A percentile compares a stretch with the other conserved stretches of the same genome.
Evolutionary conservation across 2,888 invertebrate species (phyloP).

Genomic region (Apamea sordens): DNA sequence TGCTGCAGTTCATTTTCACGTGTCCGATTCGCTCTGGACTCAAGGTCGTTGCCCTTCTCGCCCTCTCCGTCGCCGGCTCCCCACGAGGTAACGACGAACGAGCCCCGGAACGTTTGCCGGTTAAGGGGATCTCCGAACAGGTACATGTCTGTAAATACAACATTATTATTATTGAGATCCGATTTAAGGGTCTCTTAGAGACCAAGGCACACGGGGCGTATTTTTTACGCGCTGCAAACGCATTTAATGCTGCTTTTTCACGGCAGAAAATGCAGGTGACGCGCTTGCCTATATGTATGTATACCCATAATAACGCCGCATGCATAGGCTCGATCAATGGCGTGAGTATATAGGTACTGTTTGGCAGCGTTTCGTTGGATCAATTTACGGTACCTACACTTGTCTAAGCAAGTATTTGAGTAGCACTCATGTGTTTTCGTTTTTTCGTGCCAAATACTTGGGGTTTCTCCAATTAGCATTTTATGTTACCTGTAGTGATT

Average conservation of each 20-base stretch:
- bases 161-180: neutral
- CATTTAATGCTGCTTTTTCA: neutral
- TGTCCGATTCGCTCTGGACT: slow-evolving; percentile 93
- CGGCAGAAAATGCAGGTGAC: neutral
- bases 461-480: slow-evolving; percentile 41
- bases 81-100: slow-evolving; percentile 94
- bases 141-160: slow-evolving; percentile 92
- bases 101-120: slow-evolving; percentile 95
- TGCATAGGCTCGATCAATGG: neutral
- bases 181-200: neutral
- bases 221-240: neutral
- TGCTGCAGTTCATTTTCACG: slow-evolving; percentile 94
- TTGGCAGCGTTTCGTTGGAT: slow-evolving; percentile 1
- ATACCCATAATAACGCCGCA: neutral
- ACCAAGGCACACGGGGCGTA: too few relatives aligned
- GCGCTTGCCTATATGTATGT: neutral
- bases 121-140: slow-evolving; percentile 93
- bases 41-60: slow-evolving; percentile 91
- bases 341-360: neutral
- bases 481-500: slow-evolving; percentile 23
- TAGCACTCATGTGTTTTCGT: slow-evolving; percentile 3
- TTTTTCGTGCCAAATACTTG: slow-evolving; percentile 21
- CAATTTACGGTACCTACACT: slow-evolving; percentile 9
- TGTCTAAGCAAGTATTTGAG: neutral
- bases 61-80: slow-evolving; percentile 88